Base-by-base conservation (phyloP, 2,113 vertebrate species). In the Saguinus midas region DNA sequence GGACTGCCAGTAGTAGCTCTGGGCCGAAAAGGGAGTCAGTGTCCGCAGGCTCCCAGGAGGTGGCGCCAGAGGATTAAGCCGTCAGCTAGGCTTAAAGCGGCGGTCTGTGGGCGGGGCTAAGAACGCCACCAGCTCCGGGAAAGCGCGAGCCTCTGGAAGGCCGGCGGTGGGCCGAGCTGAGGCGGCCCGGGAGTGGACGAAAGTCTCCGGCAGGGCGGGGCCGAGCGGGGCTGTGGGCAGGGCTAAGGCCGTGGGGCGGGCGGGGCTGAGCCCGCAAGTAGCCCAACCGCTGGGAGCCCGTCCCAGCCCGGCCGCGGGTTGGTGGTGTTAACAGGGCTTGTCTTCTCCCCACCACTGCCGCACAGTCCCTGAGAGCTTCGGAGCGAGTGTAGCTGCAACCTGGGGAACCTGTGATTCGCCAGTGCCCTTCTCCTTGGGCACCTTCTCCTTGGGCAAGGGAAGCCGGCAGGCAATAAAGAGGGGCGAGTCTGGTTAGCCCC, bases 11-110 rank as follows among this genome's bases (percentile, higher is more conserved):
- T 20, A 5, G 27, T 6, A 2, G 0, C 40, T 84, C 18, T n/a
- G 37, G 40, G 35, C 8, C 29, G 3, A 43, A 94, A 43, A 80
- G 29, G 8, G 29, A 8, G 23, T 43, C 76, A 83, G 84, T 94
- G 35, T 37, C 92, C 6, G 0, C 3, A 0, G 32, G 18, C 66
- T 82, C 57, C 96, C 97, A 97, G 96, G 2, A 97, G 97, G 92
- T 98, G 97, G 97, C 97, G 96, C 94, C 78, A 87, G 58, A 97
- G 84, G 70, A 83, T 55, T 45, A 76, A 95, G 58, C 5, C 37
- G 70, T 29, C 52, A 35, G 2, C 25, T 29, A 14, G 13, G 29
- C 16, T 52, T 52, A 17, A 52, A 5, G 52, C 52, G 16, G 52
- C 16, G 16, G 52, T 17, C 29, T 48, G 79, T 72, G 55, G 89